Percentiles rank a stretch among this genome's conserved stretches.
Evolutionary conservation across 2,113 vertebrate genomes (phyloP).

Genomic region (Phrynosoma blainvillii): DNA sequence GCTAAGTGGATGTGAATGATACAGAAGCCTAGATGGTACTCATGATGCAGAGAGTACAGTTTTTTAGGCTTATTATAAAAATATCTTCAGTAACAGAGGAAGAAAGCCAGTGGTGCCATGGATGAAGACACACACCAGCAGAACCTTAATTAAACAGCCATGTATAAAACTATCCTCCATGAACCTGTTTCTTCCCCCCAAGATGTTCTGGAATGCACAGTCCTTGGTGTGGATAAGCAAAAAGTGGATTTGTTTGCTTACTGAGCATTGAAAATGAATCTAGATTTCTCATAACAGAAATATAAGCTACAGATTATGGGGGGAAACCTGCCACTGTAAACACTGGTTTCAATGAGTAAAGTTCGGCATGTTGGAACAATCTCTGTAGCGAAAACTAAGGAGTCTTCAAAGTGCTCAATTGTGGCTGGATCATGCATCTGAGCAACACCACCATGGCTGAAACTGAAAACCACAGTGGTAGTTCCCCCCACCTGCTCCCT

Average conservation of each 20-base stretch:
- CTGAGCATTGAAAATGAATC: not conserved
- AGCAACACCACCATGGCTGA: not conserved
- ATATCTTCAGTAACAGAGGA: not conserved
- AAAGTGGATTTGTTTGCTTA: not conserved
- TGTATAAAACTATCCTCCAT: not conserved
- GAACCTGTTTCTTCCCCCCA: not conserved
- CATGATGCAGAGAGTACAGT: too few relatives aligned
- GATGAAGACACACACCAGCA: not conserved
- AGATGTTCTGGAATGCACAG: not conserved
- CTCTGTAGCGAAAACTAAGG: not conserved
- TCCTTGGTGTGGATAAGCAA: not conserved
- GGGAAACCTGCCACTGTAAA: too few relatives aligned
- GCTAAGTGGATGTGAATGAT: too few relatives aligned
- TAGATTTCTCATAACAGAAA: not conserved
- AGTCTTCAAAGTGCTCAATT: not conserved
- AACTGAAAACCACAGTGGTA: not conserved
- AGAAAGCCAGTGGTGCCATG: not conserved
- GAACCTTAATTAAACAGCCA: not conserved
- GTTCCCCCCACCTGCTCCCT: too few relatives aligned
- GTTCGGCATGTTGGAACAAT: not conserved
- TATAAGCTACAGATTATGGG: not conserved
- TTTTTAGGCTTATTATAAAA: not conserved
- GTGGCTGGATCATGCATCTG: not conserved
- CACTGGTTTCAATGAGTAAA: not conserved
- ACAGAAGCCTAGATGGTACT: not conserved